Evolutionary conservation across 2,797 vertebrate genomes (phyloP).

Genomic region (Myotis myotis): DNA sequence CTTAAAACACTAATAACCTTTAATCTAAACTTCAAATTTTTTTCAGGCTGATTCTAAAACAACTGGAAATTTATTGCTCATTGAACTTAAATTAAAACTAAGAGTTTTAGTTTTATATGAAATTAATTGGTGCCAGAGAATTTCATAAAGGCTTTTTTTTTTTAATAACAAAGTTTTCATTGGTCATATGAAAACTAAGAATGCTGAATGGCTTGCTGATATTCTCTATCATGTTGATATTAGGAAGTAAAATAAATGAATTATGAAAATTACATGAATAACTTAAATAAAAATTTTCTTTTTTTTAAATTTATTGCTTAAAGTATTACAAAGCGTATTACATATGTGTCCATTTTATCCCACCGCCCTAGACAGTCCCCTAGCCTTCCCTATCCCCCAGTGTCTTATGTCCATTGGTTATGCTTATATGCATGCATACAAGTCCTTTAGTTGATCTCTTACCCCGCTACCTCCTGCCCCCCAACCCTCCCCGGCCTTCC

Average conservation of each 20-base stretch:
- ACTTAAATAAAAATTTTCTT: slow-evolving; percentile 42
- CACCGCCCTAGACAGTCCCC: too few relatives aligned
- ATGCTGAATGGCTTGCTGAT: slow-evolving; percentile 24
- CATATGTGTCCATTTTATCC: too few relatives aligned
- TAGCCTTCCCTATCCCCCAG: too few relatives aligned
- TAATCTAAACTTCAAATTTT: slow-evolving; percentile 22
- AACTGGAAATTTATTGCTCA: not conserved
- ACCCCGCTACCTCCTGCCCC: too few relatives aligned
- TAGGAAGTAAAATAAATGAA: slow-evolving; percentile 8
- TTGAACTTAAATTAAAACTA: slow-evolving; percentile 52
- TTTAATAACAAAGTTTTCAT: slow-evolving; percentile 40
- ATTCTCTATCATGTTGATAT: not conserved
- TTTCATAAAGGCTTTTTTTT: slow-evolving; percentile 20
- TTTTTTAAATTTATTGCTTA: too few relatives aligned
- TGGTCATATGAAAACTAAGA: slow-evolving; percentile 27
- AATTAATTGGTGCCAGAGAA: slow-evolving; percentile 6
- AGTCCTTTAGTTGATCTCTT: too few relatives aligned
- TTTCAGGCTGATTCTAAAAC: not conserved
- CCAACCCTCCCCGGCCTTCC: too few relatives aligned
- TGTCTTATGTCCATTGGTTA: too few relatives aligned
- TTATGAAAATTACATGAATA: not conserved
- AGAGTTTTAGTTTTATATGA: slow-evolving; percentile 24
- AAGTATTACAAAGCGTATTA: too few relatives aligned
- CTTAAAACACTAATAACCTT: slow-evolving; percentile 35
- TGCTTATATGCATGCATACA: too few relatives aligned